These are phyloP conservation scores for Columba janthina DNA, from an alignment of 2,113 vertebrate genomes.

Conservation along the genomic window DNA sequence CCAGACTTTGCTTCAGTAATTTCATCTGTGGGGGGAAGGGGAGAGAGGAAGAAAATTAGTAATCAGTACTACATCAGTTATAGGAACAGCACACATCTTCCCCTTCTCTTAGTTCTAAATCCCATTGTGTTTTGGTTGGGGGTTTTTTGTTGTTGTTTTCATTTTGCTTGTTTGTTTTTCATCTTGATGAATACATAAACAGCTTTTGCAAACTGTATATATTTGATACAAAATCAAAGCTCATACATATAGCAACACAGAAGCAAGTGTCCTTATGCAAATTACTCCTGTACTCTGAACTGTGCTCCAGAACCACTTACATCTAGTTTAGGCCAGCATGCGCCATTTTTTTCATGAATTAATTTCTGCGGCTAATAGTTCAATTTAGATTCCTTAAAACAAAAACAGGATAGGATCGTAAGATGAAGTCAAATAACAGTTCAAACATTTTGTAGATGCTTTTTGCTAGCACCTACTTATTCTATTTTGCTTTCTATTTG, in stretches of 20 bases:
- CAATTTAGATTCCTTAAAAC: neutral
- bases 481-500: neutral
- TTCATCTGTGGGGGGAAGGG: slow-evolving; percentile 79
- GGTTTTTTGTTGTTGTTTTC: too few species aligned
- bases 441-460: neutral
- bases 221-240: neutral
- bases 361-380: neutral
- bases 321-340: neutral
- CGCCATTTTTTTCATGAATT: neutral
- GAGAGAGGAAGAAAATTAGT: neutral
- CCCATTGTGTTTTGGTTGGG: too few species aligned
- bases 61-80: neutral
- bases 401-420: neutral
- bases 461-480: neutral
- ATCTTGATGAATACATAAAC: neutral
- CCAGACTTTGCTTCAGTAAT: slow-evolving; percentile 92
- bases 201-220: neutral
- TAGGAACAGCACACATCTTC: neutral
- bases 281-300: neutral
- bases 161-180: neutral
- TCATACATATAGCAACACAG: neutral
- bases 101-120: neutral
- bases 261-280: neutral
- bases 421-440: neutral
- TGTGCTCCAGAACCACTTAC: neutral